Evolutionary conservation across 2,797 vertebrate genomes (phyloP), one percentile per base, ranked within the genome.

Genomic region (Xiphophorus birchmanni): DNA sequence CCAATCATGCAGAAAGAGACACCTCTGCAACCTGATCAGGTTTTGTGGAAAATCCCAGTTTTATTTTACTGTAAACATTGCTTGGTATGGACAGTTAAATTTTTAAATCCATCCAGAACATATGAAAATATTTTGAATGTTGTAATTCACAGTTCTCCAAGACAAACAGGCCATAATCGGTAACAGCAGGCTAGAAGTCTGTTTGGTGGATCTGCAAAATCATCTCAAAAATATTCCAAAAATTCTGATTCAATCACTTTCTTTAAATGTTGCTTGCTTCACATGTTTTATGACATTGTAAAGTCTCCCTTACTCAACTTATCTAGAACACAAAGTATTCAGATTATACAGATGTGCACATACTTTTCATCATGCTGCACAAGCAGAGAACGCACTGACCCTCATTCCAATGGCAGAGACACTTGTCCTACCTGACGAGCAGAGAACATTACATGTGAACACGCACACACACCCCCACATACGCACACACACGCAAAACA

Each of bases 371-470:
- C 7, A 35, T 78, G 82, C 83, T 58, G 80, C 32, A 84, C 86
- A 90, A 84, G 74, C 82, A 90, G 90, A 90, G 90, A 86, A 91
- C 92, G 85, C 86, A 79, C 88, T 92, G 93, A 94, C 94, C 93
- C 93, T 91, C 92, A 88, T 90, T 91, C 90, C 91, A 90, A 94
- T 90, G 90, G 89, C 83, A 84, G 79, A 88, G 92, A 93, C 92
- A 95, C 94, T 91, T 86, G 88, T 91, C 84, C 87, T 84, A 90
- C 93, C 91, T 92, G 88, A 86, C 84, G 90, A 91, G 88, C 89
- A 85, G 71, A 80, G 74, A 83, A 84, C 69, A 72, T 45, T 29
- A 47, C 23, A 91, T 81, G 42, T 67, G 71, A 15, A 73, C 76
- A 45, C 67, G n/a, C 72, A 21, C 48, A 37, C 80, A 67, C n/a